Percentiles rank a stretch among this genome's conserved stretches.
These are phyloP conservation scores for Panzeria rudis DNA, from an alignment of 2,888 invertebrate species.

Conservation along the genomic window DNA sequence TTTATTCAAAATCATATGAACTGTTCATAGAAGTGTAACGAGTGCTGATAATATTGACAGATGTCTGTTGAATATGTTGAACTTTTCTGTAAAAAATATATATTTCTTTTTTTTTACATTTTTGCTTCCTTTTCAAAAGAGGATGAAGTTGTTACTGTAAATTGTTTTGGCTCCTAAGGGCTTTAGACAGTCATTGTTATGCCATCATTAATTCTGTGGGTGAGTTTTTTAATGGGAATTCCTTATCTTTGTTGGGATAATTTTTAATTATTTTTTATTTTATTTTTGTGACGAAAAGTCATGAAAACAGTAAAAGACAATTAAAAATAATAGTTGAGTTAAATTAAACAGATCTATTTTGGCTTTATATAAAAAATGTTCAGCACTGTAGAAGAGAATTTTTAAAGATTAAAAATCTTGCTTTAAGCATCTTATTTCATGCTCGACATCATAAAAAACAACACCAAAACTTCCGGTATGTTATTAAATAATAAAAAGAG, in stretches of 20 bases:
- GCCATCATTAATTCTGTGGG: conserved; percentile 45
- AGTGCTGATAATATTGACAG: conserved; percentile 65
- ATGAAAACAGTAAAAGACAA: conserved; percentile 16
- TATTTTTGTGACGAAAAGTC: not conserved
- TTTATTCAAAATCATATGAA: conserved; percentile 40
- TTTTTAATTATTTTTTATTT: not conserved
- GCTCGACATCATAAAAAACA: conserved; percentile 53
- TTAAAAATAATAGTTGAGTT: conserved; percentile 15
- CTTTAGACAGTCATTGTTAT: conserved; percentile 51
- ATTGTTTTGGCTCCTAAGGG: conserved; percentile 50
- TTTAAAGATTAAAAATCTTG: not conserved
- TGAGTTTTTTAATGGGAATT: not conserved
- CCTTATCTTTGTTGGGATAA: not conserved
- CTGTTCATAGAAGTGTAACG: conserved; percentile 49
- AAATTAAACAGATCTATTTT: not conserved
- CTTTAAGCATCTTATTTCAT: conserved; percentile 21
- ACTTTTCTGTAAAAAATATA: conserved; percentile 31
- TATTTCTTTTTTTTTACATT: not conserved
- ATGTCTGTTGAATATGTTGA: conserved; percentile 63
- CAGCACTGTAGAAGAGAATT: not conserved
- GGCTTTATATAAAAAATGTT: not conserved
- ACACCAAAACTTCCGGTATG: conserved; percentile 32
- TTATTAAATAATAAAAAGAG: conserved; percentile 30
- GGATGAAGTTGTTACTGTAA: conserved; percentile 52
- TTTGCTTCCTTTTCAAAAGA: not conserved